These are phyloP conservation scores for Metridium senile DNA, from an alignment of 92 coral and sea anemone genomes.

Conservation along the genomic window DNA sequence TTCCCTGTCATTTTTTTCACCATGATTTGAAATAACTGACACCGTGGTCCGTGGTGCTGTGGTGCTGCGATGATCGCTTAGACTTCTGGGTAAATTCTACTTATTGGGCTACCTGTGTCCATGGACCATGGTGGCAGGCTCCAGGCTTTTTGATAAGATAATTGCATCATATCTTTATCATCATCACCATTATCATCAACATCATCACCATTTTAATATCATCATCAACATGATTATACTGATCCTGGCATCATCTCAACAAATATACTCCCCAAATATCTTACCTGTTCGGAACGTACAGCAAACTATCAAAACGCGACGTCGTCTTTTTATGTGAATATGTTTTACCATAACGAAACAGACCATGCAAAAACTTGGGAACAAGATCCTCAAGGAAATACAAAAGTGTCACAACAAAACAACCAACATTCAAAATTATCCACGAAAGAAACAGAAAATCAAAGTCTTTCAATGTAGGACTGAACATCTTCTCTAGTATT, in stretches of 20 bases:
- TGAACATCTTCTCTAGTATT: not conserved
- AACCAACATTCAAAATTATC: constrained; percentile 54
- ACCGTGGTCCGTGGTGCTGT: too few relatives aligned
- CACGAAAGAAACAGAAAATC: constrained; percentile 65
- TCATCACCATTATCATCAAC: not conserved
- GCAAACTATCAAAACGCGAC: constrained; percentile 37
- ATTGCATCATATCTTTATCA: not conserved
- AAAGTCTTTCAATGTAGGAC: constrained; percentile 15
- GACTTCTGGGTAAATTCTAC: too few relatives aligned
- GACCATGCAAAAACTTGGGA: constrained; percentile 69
- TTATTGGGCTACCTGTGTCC: too few relatives aligned
- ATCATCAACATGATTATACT: not conserved
- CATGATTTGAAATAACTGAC: too few relatives aligned
- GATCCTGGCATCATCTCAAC: not conserved
- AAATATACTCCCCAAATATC: not conserved
- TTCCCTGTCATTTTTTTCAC: too few relatives aligned
- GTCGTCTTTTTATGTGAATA: constrained; percentile 24
- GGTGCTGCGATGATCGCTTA: too few relatives aligned
- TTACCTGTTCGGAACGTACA: constrained; percentile 94
- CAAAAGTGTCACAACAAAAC: constrained; percentile 49
- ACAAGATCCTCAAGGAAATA: constrained; percentile 40
- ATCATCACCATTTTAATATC: not conserved
- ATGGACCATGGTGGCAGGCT: too few relatives aligned
- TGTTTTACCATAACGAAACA: constrained; percentile 86
- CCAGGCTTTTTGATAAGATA: too few relatives aligned